Evolutionary conservation across 2,113 vertebrate genomes (phyloP).

Genomic region (Alectura lathami): DNA sequence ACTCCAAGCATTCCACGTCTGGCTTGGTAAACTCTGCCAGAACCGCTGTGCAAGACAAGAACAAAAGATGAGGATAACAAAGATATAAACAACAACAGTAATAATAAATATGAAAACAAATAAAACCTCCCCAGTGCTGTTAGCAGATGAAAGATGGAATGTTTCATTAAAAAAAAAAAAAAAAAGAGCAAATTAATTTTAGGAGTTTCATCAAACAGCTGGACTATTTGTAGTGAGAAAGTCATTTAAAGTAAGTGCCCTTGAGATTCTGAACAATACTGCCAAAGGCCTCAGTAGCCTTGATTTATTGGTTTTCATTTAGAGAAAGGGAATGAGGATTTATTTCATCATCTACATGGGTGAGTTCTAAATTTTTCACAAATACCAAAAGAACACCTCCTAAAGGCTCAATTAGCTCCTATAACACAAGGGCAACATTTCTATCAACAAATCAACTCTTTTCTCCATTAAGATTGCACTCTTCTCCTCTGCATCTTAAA

Average conservation of each 20-base stretch:
- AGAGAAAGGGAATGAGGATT: constrained; percentile 67
- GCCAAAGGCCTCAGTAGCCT: constrained; percentile 66
- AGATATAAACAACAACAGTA: background rate
- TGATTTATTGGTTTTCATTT: constrained; percentile 82
- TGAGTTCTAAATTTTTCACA: constrained; percentile 69
- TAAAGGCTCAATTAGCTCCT: constrained; percentile 32
- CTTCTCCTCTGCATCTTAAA: background rate
- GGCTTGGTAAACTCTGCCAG: constrained; percentile 83
- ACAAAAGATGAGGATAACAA: constrained; percentile 19
- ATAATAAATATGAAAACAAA: background rate
- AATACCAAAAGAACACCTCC: constrained; percentile 57
- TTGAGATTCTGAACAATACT: constrained; percentile 76
- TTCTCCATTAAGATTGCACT: background rate
- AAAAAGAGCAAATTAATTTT: constrained; percentile 74
- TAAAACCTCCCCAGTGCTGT: constrained; percentile 42
- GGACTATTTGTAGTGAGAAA: constrained; percentile 74
- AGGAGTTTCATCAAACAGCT: constrained; percentile 68
- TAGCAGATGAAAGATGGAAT: constrained; percentile 25
- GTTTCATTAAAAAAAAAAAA: constrained; percentile 66
- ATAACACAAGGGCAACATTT: background rate
- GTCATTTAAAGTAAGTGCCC: constrained; percentile 72
- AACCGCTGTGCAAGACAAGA: constrained; percentile 75
- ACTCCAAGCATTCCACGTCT: constrained; percentile 84
- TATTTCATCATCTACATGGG: constrained; percentile 66
- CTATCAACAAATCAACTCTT: background rate